phyloP scores from a whole-genome alignment of 23 tunicate species.

The Diplosoma virens region DNA sequence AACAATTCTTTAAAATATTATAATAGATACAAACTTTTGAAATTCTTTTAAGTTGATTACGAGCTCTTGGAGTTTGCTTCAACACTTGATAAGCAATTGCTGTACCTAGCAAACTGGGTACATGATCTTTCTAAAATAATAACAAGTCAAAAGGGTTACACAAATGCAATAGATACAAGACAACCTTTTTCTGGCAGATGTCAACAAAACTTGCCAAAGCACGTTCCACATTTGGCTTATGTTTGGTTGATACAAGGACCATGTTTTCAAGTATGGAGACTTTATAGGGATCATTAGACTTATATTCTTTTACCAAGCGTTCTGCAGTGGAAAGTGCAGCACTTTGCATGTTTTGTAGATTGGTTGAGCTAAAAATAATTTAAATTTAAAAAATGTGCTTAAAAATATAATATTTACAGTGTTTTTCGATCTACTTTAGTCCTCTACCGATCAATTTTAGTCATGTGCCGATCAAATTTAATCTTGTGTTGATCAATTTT shows the following conservation, averaged over 20 bases:
- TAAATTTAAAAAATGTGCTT: background rate
- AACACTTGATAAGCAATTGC: constrained; percentile 86
- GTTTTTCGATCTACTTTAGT: too few species aligned
- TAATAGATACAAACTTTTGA: constrained; percentile 56
- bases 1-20: background rate
- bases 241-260: constrained; percentile 58
- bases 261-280: constrained; percentile 51
- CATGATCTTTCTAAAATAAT: constrained; percentile 64
- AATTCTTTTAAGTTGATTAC: constrained; percentile 87
- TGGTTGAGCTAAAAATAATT: background rate
- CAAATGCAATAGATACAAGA: background rate
- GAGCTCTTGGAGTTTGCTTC: constrained; percentile 85
- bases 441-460: too few species aligned
- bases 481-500: too few species aligned
- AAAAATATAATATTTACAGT: background rate
- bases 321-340: constrained; percentile 81
- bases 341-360: constrained; percentile 26
- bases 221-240: constrained; percentile 60
- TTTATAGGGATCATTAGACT: constrained; percentile 44
- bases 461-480: too few species aligned
- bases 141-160: background rate
- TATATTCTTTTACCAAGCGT: constrained; percentile 68
- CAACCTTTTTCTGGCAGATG: constrained; percentile 66
- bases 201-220: constrained; percentile 68
- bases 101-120: constrained; percentile 68